These are phyloP conservation scores for Sabatieria punctata DNA, from an alignment of 2,888 invertebrate genomes.

Conservation along the genomic window DNA sequence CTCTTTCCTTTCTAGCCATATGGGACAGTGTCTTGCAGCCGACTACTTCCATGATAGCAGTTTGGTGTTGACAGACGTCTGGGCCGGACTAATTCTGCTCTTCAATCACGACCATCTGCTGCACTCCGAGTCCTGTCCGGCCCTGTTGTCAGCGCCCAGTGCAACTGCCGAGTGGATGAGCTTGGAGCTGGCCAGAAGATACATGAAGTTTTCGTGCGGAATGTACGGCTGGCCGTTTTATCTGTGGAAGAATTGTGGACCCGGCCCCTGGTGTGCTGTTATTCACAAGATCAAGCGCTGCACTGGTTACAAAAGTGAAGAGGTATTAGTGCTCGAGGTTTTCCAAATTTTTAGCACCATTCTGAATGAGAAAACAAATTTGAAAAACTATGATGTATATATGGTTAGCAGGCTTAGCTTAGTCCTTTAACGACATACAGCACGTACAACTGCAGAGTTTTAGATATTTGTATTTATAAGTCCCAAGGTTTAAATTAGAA, in stretches of 20 bases:
- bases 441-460: too few species aligned
- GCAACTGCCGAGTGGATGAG: slow-evolving; percentile 51
- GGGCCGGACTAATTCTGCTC: slow-evolving; percentile 68
- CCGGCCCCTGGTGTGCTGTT: slow-evolving; percentile 4
- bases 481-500: too few species aligned
- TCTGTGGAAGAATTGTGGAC: slow-evolving; percentile 41
- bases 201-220: slow-evolving; percentile 58
- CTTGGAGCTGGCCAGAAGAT: slow-evolving; percentile 54
- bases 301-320: slow-evolving; percentile 2
- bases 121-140: too few species aligned
- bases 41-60: slow-evolving; percentile 49
- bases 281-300: slow-evolving; percentile 6
- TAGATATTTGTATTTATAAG: too few species aligned
- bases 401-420: neutral
- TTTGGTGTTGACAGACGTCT: slow-evolving; percentile 67
- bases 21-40: too few species aligned
- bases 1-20: too few species aligned
- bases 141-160: too few species aligned
- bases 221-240: slow-evolving; percentile 77
- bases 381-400: too few species aligned
- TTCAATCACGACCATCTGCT: slow-evolving; percentile 18
- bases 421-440: neutral
- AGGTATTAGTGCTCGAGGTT: too few species aligned
- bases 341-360: too few species aligned
- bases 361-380: too few species aligned